These are phyloP conservation scores for Ricordea florida DNA, from an alignment of 92 coral and sea anemone species.

Conservation along the genomic window DNA sequence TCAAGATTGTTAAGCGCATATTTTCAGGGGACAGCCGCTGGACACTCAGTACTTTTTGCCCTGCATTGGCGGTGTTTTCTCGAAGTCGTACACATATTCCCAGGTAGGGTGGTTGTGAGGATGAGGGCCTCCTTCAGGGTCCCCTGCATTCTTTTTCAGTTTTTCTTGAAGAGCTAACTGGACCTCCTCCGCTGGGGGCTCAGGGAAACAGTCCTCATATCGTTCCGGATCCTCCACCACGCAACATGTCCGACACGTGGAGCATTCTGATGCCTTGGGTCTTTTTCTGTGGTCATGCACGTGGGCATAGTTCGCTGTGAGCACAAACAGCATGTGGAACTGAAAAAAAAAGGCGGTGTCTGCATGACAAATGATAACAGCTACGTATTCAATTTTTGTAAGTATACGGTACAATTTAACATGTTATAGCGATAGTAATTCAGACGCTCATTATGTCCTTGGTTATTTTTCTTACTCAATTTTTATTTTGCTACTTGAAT, in stretches of 20 bases:
- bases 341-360: not conserved
- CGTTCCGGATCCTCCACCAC: constrained; percentile 82
- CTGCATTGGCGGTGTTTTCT: constrained; percentile 48
- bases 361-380: not conserved
- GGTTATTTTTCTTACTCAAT: no score
- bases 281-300: constrained; percentile 84
- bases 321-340: constrained; percentile 86
- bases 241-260: constrained; percentile 89
- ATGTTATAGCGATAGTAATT: no score
- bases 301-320: constrained; percentile 88
- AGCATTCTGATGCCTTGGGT: constrained; percentile 76
- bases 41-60: constrained; percentile 69
- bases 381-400: no score
- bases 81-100: constrained; percentile 81
- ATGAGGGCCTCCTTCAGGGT: constrained; percentile 70
- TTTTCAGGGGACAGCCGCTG: not conserved
- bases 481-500: no score
- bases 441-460: no score
- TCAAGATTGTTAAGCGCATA: no score
- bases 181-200: constrained; percentile 82
- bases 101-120: constrained; percentile 78
- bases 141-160: constrained; percentile 49
- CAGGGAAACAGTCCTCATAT: constrained; percentile 90
- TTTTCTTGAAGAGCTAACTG: constrained; percentile 76
- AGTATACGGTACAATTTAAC: no score